These are phyloP conservation scores for Acromyrmex echinatior DNA, from an alignment of 1,140 invertebrate species.

Conservation along the genomic window DNA sequence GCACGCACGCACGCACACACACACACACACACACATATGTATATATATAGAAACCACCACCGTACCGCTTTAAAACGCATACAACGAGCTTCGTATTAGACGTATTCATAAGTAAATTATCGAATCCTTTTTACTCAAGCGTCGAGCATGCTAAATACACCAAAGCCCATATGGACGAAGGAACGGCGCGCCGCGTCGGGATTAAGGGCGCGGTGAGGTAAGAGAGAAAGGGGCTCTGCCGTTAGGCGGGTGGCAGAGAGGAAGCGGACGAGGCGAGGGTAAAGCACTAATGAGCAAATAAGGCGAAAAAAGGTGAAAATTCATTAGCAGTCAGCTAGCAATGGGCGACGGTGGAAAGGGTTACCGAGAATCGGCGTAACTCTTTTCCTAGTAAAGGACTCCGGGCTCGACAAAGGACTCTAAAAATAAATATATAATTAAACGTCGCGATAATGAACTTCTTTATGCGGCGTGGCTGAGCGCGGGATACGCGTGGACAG, in stretches of 20 bases:
- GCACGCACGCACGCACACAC: no score
- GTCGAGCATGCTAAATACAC: conserved; percentile 50
- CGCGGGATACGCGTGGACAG: conserved; percentile 53
- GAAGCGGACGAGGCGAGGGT: conserved; percentile 73
- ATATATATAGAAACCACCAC: not conserved
- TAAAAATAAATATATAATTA: conserved; percentile 86
- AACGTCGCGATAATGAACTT: conserved; percentile 84
- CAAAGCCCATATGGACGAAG: conserved; percentile 58
- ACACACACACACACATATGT: no score
- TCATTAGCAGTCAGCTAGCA: conserved; percentile 84
- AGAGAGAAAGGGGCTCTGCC: conserved; percentile 13
- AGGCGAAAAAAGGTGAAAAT: conserved; percentile 84
- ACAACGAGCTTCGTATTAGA: conserved; percentile 43
- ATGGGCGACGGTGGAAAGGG: conserved; percentile 70
- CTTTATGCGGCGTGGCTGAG: conserved; percentile 77
- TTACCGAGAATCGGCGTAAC: conserved; percentile 85
- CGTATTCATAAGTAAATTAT: conserved; percentile 61
- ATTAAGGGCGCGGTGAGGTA: conserved; percentile 43
- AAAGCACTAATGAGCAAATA: conserved; percentile 84
- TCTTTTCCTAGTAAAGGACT: conserved; percentile 80
- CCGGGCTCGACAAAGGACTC: conserved; percentile 80
- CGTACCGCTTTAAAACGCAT: not conserved
- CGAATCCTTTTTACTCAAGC: conserved; percentile 54
- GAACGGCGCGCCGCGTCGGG: conserved; percentile 32
- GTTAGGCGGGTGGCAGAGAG: conserved; percentile 57